Conservation (phyloP, 2,888 invertebrate genomes). For the Lasioglossum oenotherae region DNA sequence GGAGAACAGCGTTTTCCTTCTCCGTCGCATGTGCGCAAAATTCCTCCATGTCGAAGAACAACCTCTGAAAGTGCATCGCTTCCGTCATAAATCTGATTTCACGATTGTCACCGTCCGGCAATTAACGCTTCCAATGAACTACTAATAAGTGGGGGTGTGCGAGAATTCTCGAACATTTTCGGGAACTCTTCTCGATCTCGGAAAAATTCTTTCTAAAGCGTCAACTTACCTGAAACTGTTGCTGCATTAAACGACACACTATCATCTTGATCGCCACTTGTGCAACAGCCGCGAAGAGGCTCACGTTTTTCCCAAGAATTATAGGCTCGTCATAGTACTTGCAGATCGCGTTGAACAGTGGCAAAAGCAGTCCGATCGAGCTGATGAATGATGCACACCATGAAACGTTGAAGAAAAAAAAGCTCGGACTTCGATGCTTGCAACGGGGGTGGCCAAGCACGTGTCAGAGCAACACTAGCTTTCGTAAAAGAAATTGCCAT, state of each 20-base stretch:
- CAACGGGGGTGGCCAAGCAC: constrained; percentile 64
- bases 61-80: constrained; percentile 30
- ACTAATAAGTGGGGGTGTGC: no score
- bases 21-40: constrained; percentile 57
- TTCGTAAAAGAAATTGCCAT: constrained; percentile 62
- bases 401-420: background rate
- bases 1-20: constrained; percentile 27
- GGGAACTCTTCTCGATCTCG: no score
- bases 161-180: no score
- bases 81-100: background rate
- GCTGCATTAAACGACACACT: constrained; percentile 50
- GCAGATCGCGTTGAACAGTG: constrained; percentile 28
- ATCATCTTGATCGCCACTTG: constrained; percentile 63
- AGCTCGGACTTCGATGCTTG: background rate
- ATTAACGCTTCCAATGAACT: no score
- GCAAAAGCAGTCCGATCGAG: constrained; percentile 25
- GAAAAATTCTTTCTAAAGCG: no score
- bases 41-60: constrained; percentile 64
- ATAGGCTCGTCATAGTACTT: constrained; percentile 37
- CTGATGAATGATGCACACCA: constrained; percentile 17
- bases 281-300: constrained; percentile 49
- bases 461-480: constrained; percentile 50
- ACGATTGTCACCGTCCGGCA: background rate
- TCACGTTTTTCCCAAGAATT: constrained; percentile 60
- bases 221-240: constrained; percentile 57